A percentile compares a stretch with the other conserved stretches of the same genome.
Conservation (phyloP, 1,140 invertebrate genomes). For the Drosophila elegans region DNA sequence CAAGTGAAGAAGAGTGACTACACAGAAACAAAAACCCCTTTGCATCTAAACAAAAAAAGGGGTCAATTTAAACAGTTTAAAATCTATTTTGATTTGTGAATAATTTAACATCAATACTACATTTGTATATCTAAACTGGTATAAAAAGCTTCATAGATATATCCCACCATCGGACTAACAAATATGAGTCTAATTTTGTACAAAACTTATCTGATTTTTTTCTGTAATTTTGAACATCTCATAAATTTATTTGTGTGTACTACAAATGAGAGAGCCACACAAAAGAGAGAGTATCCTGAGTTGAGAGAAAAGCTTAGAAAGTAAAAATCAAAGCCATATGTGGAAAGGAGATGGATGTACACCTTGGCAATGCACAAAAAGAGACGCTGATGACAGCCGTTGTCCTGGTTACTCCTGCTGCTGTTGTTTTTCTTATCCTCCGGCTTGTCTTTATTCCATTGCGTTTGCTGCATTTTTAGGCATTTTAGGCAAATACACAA, state of each 20-base stretch:
- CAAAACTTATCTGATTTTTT: too few relatives aligned
- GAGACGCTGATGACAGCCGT: constrained; percentile 63
- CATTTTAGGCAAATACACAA: constrained; percentile 29
- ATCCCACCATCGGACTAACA: too few relatives aligned
- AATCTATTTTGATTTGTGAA: too few relatives aligned
- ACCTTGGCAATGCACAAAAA: constrained; percentile 67
- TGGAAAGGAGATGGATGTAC: constrained; percentile 19
- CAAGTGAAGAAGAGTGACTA: constrained; percentile 20
- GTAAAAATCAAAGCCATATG: constrained; percentile 12
- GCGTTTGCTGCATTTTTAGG: constrained; percentile 52
- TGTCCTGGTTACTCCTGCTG: constrained; percentile 14
- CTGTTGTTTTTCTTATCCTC: constrained; percentile 40
- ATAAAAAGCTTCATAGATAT: too few relatives aligned
- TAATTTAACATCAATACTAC: too few relatives aligned
- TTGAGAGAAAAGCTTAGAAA: constrained; percentile 33
- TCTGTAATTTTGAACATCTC: too few relatives aligned
- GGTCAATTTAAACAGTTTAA: too few relatives aligned
- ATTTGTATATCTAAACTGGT: too few relatives aligned
- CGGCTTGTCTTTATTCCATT: constrained; percentile 49
- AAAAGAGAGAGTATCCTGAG: constrained; percentile 11
- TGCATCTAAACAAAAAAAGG: background rate
- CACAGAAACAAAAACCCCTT: background rate
- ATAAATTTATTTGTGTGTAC: background rate
- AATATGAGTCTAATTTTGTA: too few relatives aligned
- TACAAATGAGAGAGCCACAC: background rate